Evolutionary conservation across 2,888 invertebrate species (phyloP).

Genomic region (Aradus depressus): DNA sequence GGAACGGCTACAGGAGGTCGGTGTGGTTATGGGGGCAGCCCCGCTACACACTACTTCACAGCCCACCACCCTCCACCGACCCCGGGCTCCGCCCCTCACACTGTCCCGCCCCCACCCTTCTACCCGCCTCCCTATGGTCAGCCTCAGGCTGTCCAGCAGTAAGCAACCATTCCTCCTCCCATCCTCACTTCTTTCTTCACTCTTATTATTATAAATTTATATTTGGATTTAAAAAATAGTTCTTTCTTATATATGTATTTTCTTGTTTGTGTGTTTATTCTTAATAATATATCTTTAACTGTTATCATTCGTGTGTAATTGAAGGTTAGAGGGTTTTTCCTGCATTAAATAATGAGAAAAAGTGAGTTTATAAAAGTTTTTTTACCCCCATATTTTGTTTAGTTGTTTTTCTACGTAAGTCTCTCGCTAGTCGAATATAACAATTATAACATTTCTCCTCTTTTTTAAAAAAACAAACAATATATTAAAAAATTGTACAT

Average conservation of each 20-base stretch:
- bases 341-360: no score
- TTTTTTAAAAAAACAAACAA: no score
- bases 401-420: no score
- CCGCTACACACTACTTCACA: conserved; percentile 48
- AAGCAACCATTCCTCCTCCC: conserved; percentile 32
- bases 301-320: no score
- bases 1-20: conserved; percentile 44
- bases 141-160: conserved; percentile 52
- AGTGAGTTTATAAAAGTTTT: no score
- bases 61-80: conserved; percentile 52
- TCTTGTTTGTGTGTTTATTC: no score
- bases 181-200: background rate
- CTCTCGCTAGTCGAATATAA: no score
- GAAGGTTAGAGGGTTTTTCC: no score
- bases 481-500: no score
- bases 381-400: no score
- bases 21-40: conserved; percentile 49
- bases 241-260: conserved; percentile 1
- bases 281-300: no score
- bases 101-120: conserved; percentile 20
- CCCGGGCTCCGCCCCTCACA: conserved; percentile 30
- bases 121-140: conserved; percentile 44
- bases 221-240: background rate
- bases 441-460: no score
- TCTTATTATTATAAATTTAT: background rate